A percentile compares a stretch with the other conserved stretches of the same genome.
Evolutionary conservation across 2,888 invertebrate genomes (phyloP).

Genomic region (Pyrochroa serraticornis): DNA sequence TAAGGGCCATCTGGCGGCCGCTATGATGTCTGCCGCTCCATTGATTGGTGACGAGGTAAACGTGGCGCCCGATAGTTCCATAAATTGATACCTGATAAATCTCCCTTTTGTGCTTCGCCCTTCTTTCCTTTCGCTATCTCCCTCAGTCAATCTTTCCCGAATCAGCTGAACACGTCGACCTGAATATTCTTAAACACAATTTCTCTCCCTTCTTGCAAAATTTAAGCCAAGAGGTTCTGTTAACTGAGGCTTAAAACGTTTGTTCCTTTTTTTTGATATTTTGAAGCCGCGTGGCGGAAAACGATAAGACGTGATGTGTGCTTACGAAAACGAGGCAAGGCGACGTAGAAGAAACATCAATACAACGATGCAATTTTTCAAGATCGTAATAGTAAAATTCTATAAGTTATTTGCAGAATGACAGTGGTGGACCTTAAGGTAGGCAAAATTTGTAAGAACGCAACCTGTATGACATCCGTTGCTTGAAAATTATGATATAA

Average conservation of each 20-base stretch:
- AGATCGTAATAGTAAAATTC: no score
- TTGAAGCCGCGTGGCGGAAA: constrained; percentile 11
- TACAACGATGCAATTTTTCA: neutral
- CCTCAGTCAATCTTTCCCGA: constrained; percentile 15
- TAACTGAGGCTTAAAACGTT: constrained; percentile 4
- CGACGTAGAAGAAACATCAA: neutral
- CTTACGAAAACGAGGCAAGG: constrained; percentile 4
- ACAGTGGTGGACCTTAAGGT: no score
- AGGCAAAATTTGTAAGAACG: no score
- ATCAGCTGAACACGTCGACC: constrained; percentile 11
- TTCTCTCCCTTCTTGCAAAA: neutral
- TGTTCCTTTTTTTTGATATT: constrained; percentile 3
- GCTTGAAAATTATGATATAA: no score
- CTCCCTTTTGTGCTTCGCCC: constrained; percentile 3
- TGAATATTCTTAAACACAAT: no score
- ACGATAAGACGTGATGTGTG: constrained; percentile 19
- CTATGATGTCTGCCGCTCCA: neutral
- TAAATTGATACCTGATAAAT: constrained; percentile 21
- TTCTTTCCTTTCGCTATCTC: constrained; percentile 6
- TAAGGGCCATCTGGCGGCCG: no score
- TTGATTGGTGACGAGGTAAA: constrained; percentile 8
- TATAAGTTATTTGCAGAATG: no score
- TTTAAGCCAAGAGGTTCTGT: neutral
- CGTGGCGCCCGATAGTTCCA: constrained; percentile 5
- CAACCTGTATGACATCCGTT: no score